These are phyloP conservation scores for Odobenus rosmarus DNA, from an alignment of 2,113 vertebrate species.

Conservation along the genomic window DNA sequence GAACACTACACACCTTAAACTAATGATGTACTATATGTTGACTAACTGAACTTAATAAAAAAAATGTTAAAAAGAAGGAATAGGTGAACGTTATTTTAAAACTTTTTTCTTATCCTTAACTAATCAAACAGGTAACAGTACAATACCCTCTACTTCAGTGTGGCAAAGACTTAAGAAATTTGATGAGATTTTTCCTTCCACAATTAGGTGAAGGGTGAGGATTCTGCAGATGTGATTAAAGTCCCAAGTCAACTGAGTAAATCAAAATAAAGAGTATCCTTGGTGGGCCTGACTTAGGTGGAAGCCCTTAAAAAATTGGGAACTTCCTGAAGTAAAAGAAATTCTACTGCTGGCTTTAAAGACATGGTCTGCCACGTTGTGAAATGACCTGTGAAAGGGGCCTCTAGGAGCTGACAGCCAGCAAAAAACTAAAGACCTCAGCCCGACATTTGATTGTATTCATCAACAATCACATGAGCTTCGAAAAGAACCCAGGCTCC, in stretches of 20 bases:
- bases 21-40: too few species aligned
- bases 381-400: neutral
- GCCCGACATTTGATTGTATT: neutral
- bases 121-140: neutral
- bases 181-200: neutral
- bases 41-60: too few species aligned
- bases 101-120: neutral
- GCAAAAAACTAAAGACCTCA: neutral
- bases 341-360: neutral
- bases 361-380: neutral
- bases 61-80: too few species aligned
- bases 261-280: neutral
- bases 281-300: neutral
- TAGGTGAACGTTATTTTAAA: neutral
- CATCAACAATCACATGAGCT: neutral
- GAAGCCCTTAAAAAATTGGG: neutral
- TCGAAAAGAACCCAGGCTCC: neutral
- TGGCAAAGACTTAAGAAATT: neutral
- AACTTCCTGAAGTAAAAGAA: neutral
- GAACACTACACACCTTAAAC: neutral
- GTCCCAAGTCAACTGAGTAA: neutral
- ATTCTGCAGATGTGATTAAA: conserved; percentile 1
- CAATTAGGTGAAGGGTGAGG: neutral
- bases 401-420: neutral
- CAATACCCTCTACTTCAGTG: neutral